Evolutionary conservation across 1,140 invertebrate genomes (phyloP).

Genomic region (Sarcophaga bullata): DNA sequence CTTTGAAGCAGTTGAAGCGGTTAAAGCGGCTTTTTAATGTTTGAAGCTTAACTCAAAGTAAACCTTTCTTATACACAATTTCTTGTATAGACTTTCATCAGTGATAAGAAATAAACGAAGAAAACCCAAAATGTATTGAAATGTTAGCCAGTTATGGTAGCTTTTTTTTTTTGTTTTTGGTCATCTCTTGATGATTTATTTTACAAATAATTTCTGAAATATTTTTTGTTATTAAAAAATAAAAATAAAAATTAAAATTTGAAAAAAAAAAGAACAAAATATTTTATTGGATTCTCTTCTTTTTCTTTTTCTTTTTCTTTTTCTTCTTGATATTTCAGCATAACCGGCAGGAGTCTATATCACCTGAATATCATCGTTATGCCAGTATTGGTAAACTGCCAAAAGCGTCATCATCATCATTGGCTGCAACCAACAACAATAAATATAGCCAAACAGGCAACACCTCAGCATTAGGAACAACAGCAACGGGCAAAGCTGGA

Average conservation of each 20-base stretch:
- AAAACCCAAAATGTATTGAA: not conserved
- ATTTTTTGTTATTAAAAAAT: too few relatives aligned
- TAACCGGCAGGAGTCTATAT: slow-evolving; percentile 63
- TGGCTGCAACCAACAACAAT: not conserved
- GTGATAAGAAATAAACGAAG: slow-evolving; percentile 22
- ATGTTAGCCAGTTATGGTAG: too few relatives aligned
- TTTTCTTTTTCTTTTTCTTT: slow-evolving; percentile 32
- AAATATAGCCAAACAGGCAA: not conserved
- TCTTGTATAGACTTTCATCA: slow-evolving; percentile 27
- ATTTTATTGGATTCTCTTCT: slow-evolving; percentile 28
- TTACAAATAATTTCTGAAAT: too few relatives aligned
- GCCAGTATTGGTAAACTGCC: slow-evolving; percentile 64
- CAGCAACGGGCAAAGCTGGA: slow-evolving; percentile 17
- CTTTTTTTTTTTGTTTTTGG: not conserved
- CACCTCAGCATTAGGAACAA: slow-evolving; percentile 44
- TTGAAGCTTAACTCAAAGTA: not conserved
- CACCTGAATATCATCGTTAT: slow-evolving; percentile 63
- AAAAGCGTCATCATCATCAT: slow-evolving; percentile 39
- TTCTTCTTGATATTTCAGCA: slow-evolving; percentile 55
- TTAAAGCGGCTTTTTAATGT: slow-evolving; percentile 22
- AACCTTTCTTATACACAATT: not conserved
- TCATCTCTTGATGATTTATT: too few relatives aligned
- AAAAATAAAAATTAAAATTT: too few relatives aligned
- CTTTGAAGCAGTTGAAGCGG: not conserved
- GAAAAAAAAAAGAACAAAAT: not conserved